A percentile compares a stretch with the other conserved stretches of the same genome.
Evolutionary conservation across 2,797 vertebrate species (phyloP).

Genomic region (Darevskia nairensis): DNA sequence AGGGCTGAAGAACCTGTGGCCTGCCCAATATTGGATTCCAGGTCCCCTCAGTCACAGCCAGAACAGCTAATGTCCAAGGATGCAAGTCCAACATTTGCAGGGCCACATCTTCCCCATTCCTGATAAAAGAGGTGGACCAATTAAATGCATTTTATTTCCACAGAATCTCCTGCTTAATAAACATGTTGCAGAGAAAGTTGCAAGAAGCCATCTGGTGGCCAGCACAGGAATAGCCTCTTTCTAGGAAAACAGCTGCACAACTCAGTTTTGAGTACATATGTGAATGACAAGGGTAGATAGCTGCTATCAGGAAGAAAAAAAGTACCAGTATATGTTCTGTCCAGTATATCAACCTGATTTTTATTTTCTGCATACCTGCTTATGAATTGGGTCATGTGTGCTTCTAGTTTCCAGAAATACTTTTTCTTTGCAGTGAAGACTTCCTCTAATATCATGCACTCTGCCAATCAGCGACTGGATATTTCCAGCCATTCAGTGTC

Average conservation of each 20-base stretch:
- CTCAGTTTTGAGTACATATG: not conserved
- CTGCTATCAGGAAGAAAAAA: not conserved
- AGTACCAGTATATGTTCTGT: not conserved
- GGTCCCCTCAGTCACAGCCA: too few relatives aligned
- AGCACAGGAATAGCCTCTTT: not conserved
- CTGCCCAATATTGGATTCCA: too few relatives aligned
- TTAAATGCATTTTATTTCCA: not conserved
- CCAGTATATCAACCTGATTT: not conserved
- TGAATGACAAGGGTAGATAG: not conserved
- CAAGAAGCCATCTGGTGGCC: not conserved
- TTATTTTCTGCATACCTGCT: not conserved
- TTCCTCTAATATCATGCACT: not conserved
- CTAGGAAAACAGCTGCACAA: not conserved
- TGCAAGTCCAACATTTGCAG: not conserved
- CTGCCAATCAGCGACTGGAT: not conserved
- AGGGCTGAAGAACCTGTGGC: not conserved
- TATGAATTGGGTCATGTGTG: not conserved
- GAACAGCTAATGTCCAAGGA: not conserved
- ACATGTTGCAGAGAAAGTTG: not conserved
- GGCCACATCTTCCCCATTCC: not conserved
- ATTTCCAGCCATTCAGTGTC: not conserved
- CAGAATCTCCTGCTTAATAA: not conserved
- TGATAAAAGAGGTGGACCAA: not conserved
- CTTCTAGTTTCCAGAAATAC: not conserved
- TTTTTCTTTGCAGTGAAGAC: not conserved